Evolutionary conservation across 53 echinoderm and acorn worm genomes (phyloP).

Genomic region (Apostichopus leukothele): DNA sequence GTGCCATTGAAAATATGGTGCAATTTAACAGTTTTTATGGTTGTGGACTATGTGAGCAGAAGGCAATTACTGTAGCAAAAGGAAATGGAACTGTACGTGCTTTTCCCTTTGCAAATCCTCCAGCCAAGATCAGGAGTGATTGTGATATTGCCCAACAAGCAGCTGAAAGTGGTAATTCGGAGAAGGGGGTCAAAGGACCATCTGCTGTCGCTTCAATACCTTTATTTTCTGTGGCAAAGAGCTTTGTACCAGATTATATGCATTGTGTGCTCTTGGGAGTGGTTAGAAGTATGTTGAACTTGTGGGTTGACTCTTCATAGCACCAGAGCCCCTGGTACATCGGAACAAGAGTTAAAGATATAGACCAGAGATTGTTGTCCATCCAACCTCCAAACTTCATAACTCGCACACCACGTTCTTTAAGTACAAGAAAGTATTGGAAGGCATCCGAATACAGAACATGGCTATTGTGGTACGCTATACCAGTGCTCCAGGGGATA

Average conservation of each 20-base stretch:
- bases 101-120: conserved; percentile 46
- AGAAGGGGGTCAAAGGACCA: conserved; percentile 40
- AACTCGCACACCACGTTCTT: conserved; percentile 24
- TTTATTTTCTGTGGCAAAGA: conserved; percentile 18
- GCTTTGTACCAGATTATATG: conserved; percentile 54
- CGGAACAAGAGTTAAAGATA: conserved; percentile 35
- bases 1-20: conserved; percentile 41
- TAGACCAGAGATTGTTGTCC: conserved; percentile 7
- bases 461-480: conserved; percentile 29
- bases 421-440: conserved; percentile 40
- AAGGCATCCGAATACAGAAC: conserved; percentile 44
- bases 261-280: conserved; percentile 53
- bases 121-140: conserved; percentile 31
- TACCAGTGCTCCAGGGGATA: conserved; percentile 33
- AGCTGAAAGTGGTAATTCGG: background rate
- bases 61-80: conserved; percentile 49
- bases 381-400: conserved; percentile 23
- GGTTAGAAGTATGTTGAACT: conserved; percentile 31
- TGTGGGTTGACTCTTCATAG: conserved; percentile 31
- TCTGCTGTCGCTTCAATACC: conserved; percentile 31
- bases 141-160: conserved; percentile 15
- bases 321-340: conserved; percentile 38
- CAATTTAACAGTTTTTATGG: conserved; percentile 66
- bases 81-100: conserved; percentile 47
- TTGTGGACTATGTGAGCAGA: conserved; percentile 54